Evolutionary conservation across 2,888 invertebrate genomes (phyloP).

Genomic region (Volucella zonaria): DNA sequence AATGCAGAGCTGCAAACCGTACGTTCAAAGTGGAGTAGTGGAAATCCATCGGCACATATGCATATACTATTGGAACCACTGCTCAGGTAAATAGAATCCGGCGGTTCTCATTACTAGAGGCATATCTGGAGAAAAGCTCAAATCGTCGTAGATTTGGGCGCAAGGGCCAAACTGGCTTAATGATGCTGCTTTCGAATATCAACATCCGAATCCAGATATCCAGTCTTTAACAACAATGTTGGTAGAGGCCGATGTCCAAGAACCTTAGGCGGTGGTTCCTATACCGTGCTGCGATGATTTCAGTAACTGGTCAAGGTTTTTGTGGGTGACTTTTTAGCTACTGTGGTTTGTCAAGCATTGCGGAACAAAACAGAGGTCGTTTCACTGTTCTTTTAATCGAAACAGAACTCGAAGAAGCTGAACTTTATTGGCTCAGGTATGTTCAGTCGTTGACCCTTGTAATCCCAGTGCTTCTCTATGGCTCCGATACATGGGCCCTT

Average conservation of each 20-base stretch:
- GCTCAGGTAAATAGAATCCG: constrained; percentile 13
- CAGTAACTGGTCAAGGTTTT: constrained; percentile 5
- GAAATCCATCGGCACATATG: constrained; percentile 3
- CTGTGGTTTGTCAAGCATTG: too few species aligned
- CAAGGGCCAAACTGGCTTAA: constrained; percentile 25
- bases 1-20: constrained; percentile 10
- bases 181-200: neutral
- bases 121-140: constrained; percentile 13
- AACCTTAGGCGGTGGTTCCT: neutral
- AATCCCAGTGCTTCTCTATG: too few species aligned
- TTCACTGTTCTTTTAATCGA: neutral
- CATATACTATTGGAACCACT: constrained; percentile 1
- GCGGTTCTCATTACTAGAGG: constrained; percentile 17
- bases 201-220: neutral
- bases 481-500: too few species aligned
- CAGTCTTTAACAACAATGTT: constrained; percentile 1
- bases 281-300: neutral
- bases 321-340: neutral
- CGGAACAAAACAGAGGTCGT: neutral
- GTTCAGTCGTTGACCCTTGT: too few species aligned
- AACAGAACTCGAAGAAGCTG: neutral
- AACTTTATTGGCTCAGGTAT: constrained; percentile 24
- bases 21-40: neutral
- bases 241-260: neutral
- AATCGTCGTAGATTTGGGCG: constrained; percentile 16